phyloP scores from a whole-genome alignment of 1,140 invertebrate species.

The Cotesia vestalis region DNA sequence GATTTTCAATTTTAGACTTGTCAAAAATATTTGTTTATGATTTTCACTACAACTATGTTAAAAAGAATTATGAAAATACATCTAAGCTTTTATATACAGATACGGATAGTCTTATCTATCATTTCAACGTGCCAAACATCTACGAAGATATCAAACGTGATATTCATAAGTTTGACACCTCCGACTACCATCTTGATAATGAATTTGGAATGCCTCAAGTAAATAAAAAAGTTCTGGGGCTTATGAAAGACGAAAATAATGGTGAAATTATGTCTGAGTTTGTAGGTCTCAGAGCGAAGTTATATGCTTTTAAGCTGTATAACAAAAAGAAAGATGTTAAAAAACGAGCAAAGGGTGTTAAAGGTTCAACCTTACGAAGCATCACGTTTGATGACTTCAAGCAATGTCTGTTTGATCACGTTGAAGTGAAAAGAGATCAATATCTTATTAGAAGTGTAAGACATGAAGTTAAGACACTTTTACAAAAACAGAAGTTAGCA shows the following conservation, averaged over 20 bases:
- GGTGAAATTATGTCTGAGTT: slow-evolving; percentile 24
- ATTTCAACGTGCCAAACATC: background rate
- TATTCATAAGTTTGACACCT: background rate
- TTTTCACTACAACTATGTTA: slow-evolving; percentile 23
- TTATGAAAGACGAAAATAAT: slow-evolving; percentile 23
- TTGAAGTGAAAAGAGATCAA: background rate
- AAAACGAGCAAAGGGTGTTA: slow-evolving; percentile 37
- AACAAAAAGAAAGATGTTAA: background rate
- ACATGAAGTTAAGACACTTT: slow-evolving; percentile 20
- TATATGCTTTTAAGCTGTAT: slow-evolving; percentile 6
- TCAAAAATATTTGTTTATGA: slow-evolving; percentile 20
- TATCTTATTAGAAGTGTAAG: slow-evolving; percentile 12
- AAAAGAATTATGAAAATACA: background rate
- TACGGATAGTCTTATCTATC: slow-evolving; percentile 10
- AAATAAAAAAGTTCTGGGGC: slow-evolving; percentile 17
- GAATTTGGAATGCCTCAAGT: background rate
- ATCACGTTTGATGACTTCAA: slow-evolving; percentile 33
- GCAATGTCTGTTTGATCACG: slow-evolving; percentile 21
- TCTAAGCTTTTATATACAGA: slow-evolving; percentile 26
- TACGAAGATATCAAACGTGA: slow-evolving; percentile 12
- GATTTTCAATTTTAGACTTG: slow-evolving; percentile 7
- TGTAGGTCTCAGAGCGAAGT: slow-evolving; percentile 8
- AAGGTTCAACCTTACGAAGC: slow-evolving; percentile 24
- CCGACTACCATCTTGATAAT: background rate
- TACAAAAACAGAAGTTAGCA: slow-evolving; percentile 28